Conservation (phyloP, 2,113 vertebrate genomes). For the Henicopernis longicauda region DNA sequence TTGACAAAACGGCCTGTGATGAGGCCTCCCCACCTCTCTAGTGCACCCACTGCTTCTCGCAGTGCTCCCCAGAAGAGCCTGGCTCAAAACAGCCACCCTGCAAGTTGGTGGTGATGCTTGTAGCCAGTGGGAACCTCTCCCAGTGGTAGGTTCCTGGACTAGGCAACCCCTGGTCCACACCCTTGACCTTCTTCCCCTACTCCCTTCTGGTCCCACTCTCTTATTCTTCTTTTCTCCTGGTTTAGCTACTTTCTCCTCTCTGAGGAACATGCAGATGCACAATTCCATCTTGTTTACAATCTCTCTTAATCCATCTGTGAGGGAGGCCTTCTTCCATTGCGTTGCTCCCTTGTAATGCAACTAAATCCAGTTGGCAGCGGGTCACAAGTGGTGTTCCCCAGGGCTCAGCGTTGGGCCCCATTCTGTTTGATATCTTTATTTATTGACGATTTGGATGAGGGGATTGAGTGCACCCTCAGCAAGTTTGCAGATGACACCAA, state of each 20-base stretch:
- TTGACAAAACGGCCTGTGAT: fast-evolving
- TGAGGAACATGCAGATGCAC: not conserved
- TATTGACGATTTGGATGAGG: too few species aligned
- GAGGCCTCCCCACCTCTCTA: not conserved
- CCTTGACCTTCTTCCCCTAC: not conserved
- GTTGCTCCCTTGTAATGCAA: not conserved
- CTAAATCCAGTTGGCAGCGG: not conserved
- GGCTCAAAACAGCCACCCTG: not conserved
- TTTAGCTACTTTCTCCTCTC: not conserved
- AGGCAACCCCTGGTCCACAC: not conserved
- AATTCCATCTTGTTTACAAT: not conserved
- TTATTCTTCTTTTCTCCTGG: not conserved
- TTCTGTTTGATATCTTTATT: too few species aligned
- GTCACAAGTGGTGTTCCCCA: too few species aligned
- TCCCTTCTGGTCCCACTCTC: not conserved
- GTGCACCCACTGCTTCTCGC: fast-evolving
- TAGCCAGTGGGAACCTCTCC: not conserved
- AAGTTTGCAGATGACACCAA: too few species aligned
- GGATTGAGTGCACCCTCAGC: too few species aligned
- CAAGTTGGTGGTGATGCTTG: not conserved
- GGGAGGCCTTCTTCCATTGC: not conserved
- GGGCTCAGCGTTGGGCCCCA: too few species aligned
- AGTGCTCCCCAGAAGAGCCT: not conserved
- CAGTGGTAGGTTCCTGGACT: not conserved
- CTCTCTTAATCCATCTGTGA: not conserved